Evolutionary conservation across 2,888 invertebrate species (phyloP).

Genomic region (Sarcophaga carnaria): DNA sequence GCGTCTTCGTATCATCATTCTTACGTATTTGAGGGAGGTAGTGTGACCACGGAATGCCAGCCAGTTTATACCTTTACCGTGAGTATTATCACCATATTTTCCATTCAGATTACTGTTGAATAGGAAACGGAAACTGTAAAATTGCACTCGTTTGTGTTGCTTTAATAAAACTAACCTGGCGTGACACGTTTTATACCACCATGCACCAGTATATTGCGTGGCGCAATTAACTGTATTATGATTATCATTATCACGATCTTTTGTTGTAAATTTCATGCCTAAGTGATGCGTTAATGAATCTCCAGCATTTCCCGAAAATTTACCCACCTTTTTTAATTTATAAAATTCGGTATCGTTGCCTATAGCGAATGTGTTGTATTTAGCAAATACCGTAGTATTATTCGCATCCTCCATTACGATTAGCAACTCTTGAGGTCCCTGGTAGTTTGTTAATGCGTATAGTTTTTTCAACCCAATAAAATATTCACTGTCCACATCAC

Average conservation of each 20-base stretch:
- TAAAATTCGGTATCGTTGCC: conserved; percentile 33
- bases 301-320: conserved; percentile 49
- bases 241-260: conserved; percentile 40
- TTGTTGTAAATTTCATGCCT: conserved; percentile 39
- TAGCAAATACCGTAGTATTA: conserved; percentile 6
- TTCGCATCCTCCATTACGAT: conserved; percentile 30
- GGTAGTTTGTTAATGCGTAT: conserved; percentile 7
- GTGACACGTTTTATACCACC: conserved; percentile 52
- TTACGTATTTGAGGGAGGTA: conserved; percentile 24
- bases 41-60: not conserved
- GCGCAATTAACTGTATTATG: conserved; percentile 30
- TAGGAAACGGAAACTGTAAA: not conserved
- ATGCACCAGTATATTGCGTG: conserved; percentile 29
- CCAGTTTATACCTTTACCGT: conserved; percentile 25
- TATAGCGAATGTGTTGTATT: conserved; percentile 35
- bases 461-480: conserved; percentile 20
- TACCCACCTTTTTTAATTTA: conserved; percentile 34
- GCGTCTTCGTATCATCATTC: conserved; percentile 41
- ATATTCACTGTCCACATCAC: not conserved
- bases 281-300: conserved; percentile 20
- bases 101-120: conserved; percentile 32
- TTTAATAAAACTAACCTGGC: not conserved
- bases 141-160: too few species aligned
- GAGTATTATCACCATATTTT: conserved; percentile 28
- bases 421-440: conserved; percentile 37